Conservation (phyloP, 2,797 vertebrate species). For the Tragopan temminckii region DNA sequence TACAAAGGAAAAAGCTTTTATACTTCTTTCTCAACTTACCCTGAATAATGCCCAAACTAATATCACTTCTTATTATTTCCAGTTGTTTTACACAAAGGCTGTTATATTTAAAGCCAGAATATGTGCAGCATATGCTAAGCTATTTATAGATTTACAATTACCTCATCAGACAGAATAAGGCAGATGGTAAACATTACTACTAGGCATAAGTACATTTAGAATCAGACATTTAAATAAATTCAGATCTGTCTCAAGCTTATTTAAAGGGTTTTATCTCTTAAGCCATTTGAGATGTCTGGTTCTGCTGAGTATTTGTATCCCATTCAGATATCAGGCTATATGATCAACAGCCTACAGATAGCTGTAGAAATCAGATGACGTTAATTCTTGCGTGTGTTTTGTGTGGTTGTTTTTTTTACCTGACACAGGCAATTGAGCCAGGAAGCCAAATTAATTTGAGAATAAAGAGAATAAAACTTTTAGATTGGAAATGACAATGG, state of each 20-base stretch:
- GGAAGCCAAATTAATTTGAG: slow-evolving; percentile 68
- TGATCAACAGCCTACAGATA: slow-evolving; percentile 52
- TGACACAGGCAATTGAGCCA: slow-evolving; percentile 54
- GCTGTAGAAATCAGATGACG: slow-evolving; percentile 41
- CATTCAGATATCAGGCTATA: slow-evolving; percentile 25
- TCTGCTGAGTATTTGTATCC: slow-evolving; percentile 72
- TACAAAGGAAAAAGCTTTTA: slow-evolving; percentile 70
- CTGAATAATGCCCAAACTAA: slow-evolving; percentile 76
- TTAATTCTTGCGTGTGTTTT: slow-evolving; percentile 43
- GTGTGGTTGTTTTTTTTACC: not conserved
- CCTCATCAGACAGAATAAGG: slow-evolving; percentile 84
- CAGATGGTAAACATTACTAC: slow-evolving; percentile 88
- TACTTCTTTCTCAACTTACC: slow-evolving; percentile 65
- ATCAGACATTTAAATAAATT: slow-evolving; percentile 90
- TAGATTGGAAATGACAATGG: slow-evolving; percentile 43
- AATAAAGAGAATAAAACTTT: slow-evolving; percentile 64
- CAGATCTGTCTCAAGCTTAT: slow-evolving; percentile 87
- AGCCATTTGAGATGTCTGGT: slow-evolving; percentile 82
- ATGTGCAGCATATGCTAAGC: slow-evolving; percentile 85
- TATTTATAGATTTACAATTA: slow-evolving; percentile 85
- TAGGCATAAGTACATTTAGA: slow-evolving; percentile 85
- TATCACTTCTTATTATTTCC: slow-evolving; percentile 77
- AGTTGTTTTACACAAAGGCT: slow-evolving; percentile 82
- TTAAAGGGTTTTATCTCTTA: slow-evolving; percentile 87
- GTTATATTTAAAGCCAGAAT: slow-evolving; percentile 83